Evolutionary conservation across 1,140 invertebrate genomes (phyloP), one percentile per base, ranked within the genome.

Genomic region (Drosophila navojoa): DNA sequence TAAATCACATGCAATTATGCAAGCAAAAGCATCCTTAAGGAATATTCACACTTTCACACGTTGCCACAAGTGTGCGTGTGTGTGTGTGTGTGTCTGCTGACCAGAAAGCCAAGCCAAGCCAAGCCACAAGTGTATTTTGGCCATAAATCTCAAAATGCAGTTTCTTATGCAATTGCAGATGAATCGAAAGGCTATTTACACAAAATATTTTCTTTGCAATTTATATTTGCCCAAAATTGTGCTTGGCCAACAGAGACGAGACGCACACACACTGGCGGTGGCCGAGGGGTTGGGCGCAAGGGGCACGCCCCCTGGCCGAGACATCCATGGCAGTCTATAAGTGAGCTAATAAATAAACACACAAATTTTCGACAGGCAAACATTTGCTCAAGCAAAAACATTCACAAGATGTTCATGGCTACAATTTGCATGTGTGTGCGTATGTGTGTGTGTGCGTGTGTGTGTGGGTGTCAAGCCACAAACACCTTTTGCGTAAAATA

Each of bases 401-500:
- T 71, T 71, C 81, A 81, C 42, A 87, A 81, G 67, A 81, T 76
- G 71, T 76, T 59, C 58, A 27, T 82, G 69, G 10, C 35, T 38
- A 7, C 11, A 38, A 38, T 38, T 38, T 38, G 35, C 35, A 38
- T 68, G 50, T 22, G 67, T 76, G 68, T 69, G 71, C 47, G 52
- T 9, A 5, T 29, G 27, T 82, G 72, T 64, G 59, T 55, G 60
- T 64, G 63, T 44, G 47, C 47, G 15, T 73, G 47, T 72, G 32
- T 50, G 42, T 16, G 6, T 45, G 42, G 75, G 85, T 89, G 84
- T 89, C 84, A 89, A 90, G 53, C 84, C 84, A 90, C 84, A 89
- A 89, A 89, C 84, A 89, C 84, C 84, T 89, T 87, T 89, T 89
- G 84, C 84, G 84, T 89, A 89, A 89, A 89, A 89, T 89, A 89